Evolutionary conservation across 2,113 vertebrate genomes (phyloP), one percentile per base, ranked within the genome.

Genomic region (Phaethon lepturus): DNA sequence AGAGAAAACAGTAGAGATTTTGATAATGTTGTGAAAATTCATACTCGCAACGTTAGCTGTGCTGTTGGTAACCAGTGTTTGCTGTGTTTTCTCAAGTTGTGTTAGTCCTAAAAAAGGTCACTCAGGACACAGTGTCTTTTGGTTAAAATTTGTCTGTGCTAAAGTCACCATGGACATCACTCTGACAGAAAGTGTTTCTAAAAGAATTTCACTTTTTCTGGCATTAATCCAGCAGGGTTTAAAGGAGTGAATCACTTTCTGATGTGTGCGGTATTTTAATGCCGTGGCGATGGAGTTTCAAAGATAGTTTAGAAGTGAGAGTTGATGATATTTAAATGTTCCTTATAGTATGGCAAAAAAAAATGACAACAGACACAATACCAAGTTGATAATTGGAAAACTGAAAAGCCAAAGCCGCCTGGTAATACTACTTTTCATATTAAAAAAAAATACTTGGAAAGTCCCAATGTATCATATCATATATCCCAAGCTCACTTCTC

Each of bases 1-100:
- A 67, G 59, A 71, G 50, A 88, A 94, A 93, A 88, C 88, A 90
- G 49, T 40, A 31, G 49, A 86, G 67, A 80, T 77, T 90, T 86
- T 77, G 38, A 59, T 88, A 38, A 38, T 45, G 31, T 73, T 90
- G 24, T 17, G n/a, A 40, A 77, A 90, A 33, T 80, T 88, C 26
- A 12, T 69, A 28, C 19, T 59, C 28, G 26, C 79, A 96, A 58
- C 22, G 23, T 76, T 25, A 26, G 28, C 52, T 88, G 10, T 93
- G 31, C 49, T 82, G 67, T 92, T 82, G 74, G 53, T 68, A 93
- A 69, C 31, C 42, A 80, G 31, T 0, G 0, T 66, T 90, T 44
- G 18, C 68, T 71, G 22, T 88, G 75, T 86, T 94, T 93, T 95
- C 17, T 88, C n/a, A 72, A 85, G 38, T 58, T 82, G 5, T 88